Base-by-base conservation (phyloP, 1,140 invertebrate genomes). In the Drosophila saltans region DNA sequence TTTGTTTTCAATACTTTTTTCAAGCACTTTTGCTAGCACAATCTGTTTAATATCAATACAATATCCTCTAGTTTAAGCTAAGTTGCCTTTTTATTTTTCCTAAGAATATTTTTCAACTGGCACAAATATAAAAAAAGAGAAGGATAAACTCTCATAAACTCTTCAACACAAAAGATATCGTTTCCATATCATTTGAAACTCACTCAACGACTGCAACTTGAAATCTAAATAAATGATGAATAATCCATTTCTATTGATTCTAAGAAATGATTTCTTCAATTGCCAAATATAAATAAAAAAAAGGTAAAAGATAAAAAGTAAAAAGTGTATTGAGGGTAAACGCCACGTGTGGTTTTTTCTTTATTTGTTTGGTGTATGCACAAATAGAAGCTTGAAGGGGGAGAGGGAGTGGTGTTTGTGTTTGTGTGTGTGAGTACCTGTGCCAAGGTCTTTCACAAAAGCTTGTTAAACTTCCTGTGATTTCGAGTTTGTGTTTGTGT, bases 401-500 rank as follows among this genome's bases (percentile, higher is more conserved):
- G 59, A 30, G 28, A 2, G 28, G 28, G 16, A 16, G 16, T 16
- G 16, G 66, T 72, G 75, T 56, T 36, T 11, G 66, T 72, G 75
- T 56, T 36, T 11, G 33, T n/a, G 30, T 39, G 24, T n/a, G 48
- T 45, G 66, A 69, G 70, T 65, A 88, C 69, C 75, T 78, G 75
- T 78, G 69, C 75, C 52, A 66, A 43, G 36, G 52, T 11, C 39
- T 24, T 52, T 30, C 36, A 26, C 26, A 66, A 66, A 78, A 72
- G 74, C 75, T 61, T 26, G 58, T 72, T 56, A 66, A 63, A 57
- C 45, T 73, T 55, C n/a, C 36, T 62, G 41, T 28, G 43, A 41
- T 21, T 48, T 16, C 11, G 2, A 24, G 16, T 45, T 26, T 16
- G 16, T 48, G 8, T 63, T 4, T 26, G 10, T 43, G 65, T 60